Conservation (phyloP, 23 tunicate species). For the Ascidia mentula region DNA sequence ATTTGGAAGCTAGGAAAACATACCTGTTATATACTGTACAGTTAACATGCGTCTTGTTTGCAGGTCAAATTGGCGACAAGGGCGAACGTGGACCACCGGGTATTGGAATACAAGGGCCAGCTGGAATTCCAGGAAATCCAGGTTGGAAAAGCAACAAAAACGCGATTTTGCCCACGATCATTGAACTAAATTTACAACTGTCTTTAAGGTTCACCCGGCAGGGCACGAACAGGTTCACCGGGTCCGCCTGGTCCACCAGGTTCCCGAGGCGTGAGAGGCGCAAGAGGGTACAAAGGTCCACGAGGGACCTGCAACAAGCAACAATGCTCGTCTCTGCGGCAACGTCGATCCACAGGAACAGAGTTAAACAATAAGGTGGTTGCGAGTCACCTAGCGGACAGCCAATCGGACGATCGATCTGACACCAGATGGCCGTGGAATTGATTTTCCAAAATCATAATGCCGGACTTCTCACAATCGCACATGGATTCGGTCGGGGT, state of each 20-base stretch:
- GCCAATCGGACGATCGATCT: background rate
- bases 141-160: constrained; percentile 24
- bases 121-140: constrained; percentile 59
- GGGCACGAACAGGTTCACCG: constrained; percentile 25
- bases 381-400: background rate
- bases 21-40: background rate
- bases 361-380: background rate
- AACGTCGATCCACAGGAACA: constrained; percentile 10
- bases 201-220: constrained; percentile 28
- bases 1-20: background rate
- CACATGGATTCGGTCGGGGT: too few relatives aligned
- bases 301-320: constrained; percentile 53
- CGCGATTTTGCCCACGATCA: too few relatives aligned
- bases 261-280: constrained; percentile 34
- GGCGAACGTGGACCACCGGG: constrained; percentile 58
- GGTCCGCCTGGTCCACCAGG: constrained; percentile 36
- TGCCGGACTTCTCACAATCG: too few relatives aligned
- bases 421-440: constrained; percentile 16
- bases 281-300: constrained; percentile 47
- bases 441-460: too few relatives aligned
- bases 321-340: constrained; percentile 34
- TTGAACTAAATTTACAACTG: background rate
- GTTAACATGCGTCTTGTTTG: background rate
- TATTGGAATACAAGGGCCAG: constrained; percentile 41
- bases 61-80: constrained; percentile 51